A percentile compares a stretch with the other conserved stretches of the same genome.
These are phyloP conservation scores for Caenorhabditis wallacei DNA, from an alignment of 2,888 invertebrate species.

Conservation along the genomic window DNA sequence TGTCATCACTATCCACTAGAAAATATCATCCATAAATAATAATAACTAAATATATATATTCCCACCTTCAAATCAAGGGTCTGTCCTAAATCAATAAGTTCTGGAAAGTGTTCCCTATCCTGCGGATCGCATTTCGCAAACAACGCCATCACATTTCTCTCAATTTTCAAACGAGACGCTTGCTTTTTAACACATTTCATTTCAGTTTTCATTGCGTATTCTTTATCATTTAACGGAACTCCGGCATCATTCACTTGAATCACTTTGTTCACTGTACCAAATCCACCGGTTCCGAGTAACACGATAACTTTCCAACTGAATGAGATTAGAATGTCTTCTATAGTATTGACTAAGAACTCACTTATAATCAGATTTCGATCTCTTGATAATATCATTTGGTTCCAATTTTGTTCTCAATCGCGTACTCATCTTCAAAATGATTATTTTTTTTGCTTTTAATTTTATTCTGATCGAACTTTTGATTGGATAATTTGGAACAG, in stretches of 20 bases:
- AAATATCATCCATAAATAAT: not conserved
- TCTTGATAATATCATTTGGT: conserved; percentile 56
- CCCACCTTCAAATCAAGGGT: conserved; percentile 41
- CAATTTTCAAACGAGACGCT: conserved; percentile 60
- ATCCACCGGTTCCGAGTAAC: conserved; percentile 60
- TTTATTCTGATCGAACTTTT: not conserved
- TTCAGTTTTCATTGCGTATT: conserved; percentile 62
- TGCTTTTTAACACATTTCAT: conserved; percentile 34
- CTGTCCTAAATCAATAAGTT: conserved; percentile 54
- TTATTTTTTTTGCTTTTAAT: not conserved
- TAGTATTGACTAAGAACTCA: not conserved
- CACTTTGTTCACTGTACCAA: conserved; percentile 66
- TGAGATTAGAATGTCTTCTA: not conserved
- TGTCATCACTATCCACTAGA: conserved; percentile 67
- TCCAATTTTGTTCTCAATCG: conserved; percentile 33
- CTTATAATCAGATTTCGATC: conserved; percentile 54
- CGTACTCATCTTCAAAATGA: conserved; percentile 42
- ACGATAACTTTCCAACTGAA: conserved; percentile 60
- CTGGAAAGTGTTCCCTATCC: conserved; percentile 46
- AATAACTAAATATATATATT: not conserved
- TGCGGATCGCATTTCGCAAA: conserved; percentile 32
- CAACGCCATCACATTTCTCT: conserved; percentile 56
- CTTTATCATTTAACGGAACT: conserved; percentile 29
- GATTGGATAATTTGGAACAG: not conserved
- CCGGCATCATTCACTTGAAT: conserved; percentile 44